Percentiles rank a stretch among this genome's conserved stretches.
Evolutionary conservation across 2,113 vertebrate species (phyloP).

Genomic region (Oreochromis tanganicae): DNA sequence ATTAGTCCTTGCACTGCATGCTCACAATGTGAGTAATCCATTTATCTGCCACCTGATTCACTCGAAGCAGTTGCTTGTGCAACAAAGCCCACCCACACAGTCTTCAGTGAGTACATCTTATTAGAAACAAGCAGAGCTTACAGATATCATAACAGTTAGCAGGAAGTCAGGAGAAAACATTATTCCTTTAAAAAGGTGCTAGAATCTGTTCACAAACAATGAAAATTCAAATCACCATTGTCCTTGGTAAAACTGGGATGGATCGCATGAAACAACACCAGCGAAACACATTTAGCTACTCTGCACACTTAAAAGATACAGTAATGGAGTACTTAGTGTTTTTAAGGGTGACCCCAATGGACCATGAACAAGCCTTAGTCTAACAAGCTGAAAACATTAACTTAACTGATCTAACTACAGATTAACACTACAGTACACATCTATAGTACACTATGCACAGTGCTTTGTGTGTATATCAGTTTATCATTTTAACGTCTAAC

Average conservation of each 20-base stretch:
- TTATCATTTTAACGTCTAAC: background rate
- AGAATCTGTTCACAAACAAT: background rate
- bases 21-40: background rate
- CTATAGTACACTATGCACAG: background rate
- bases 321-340: background rate
- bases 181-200: too few species aligned
- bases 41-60: background rate
- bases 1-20: background rate
- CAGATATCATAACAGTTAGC: background rate
- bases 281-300: background rate
- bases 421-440: background rate
- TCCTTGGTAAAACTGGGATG: background rate
- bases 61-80: background rate
- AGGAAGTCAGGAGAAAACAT: background rate
- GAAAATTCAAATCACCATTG: background rate
- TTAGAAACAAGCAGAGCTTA: slow-evolving; percentile 15
- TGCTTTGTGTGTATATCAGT: background rate
- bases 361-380: background rate
- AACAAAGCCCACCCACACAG: slow-evolving; percentile 5
- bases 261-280: background rate
- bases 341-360: rapidly evolving
- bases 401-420: background rate
- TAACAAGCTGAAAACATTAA: background rate
- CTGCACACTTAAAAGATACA: background rate
- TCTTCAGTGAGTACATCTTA: background rate